These are phyloP conservation scores for Azorinus chamasolen DNA, from an alignment of 2,888 invertebrate genomes.

Conservation along the genomic window DNA sequence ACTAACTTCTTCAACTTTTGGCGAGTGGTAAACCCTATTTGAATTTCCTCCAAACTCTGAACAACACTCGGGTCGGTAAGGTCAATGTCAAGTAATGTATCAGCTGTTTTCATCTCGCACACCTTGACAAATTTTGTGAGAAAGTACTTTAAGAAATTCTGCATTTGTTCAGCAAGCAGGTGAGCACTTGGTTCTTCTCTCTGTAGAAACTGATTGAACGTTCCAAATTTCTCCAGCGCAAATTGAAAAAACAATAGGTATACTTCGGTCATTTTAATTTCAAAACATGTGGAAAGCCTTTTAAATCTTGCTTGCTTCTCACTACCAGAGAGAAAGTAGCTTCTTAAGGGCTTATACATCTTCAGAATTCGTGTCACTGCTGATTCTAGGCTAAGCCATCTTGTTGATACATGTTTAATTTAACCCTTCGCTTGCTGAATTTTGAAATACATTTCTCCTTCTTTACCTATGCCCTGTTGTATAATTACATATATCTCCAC, in stretches of 20 bases:
- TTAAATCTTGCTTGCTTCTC: neutral
- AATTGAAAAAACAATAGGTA: neutral
- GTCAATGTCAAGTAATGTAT: neutral
- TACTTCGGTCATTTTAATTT: neutral
- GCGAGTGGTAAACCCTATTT: neutral
- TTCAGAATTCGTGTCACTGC: constrained; percentile 1
- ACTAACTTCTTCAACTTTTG: too few species aligned
- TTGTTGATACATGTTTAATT: too few species aligned
- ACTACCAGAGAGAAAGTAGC: too few species aligned
- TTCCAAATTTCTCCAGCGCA: constrained; percentile 1
- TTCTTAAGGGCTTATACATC: neutral
- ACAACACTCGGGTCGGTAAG: neutral
- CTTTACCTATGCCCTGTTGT: too few species aligned
- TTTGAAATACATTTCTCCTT: too few species aligned
- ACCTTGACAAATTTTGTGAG: constrained; percentile 3
- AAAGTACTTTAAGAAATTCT: too few species aligned
- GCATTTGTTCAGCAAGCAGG: neutral
- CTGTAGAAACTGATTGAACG: neutral
- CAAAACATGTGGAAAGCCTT: neutral
- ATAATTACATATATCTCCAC: too few species aligned
- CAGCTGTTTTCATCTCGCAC: neutral
- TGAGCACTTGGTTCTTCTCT: constrained; percentile 1
- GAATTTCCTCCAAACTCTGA: neutral
- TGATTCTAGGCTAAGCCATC: neutral
- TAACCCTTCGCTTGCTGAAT: too few species aligned